A percentile compares a stretch with the other conserved stretches of the same genome.
phyloP scores from a whole-genome alignment of 2,113 vertebrate genomes.

The Corythornis vintsioides region DNA sequence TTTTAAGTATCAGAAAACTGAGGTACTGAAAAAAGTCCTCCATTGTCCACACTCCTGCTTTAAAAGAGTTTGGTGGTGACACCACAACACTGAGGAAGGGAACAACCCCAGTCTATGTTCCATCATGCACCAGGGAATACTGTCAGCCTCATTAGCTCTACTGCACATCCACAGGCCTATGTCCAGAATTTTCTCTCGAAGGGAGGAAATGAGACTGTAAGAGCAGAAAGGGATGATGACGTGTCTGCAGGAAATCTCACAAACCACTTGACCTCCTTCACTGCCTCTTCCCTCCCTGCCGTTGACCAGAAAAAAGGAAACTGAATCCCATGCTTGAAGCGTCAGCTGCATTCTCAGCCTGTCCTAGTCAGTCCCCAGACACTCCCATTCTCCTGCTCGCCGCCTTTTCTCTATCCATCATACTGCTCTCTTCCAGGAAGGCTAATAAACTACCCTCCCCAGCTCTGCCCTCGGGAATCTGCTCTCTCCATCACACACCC shows the following conservation, averaged over 20 bases:
- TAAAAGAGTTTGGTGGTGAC: not conserved
- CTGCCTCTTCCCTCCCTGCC: not conserved
- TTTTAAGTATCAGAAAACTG: not conserved
- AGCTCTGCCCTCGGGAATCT: not conserved
- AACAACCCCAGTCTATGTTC: not conserved
- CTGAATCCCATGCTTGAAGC: not conserved
- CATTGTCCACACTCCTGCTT: not conserved
- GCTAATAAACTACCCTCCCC: not conserved
- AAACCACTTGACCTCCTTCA: not conserved
- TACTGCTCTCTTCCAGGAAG: not conserved
- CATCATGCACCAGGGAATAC: not conserved
- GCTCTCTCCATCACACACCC: not conserved
- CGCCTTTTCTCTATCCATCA: not conserved
- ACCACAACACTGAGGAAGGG: not conserved
- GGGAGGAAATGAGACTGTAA: not conserved
- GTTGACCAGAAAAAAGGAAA: not conserved
- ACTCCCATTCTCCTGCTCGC: not conserved
- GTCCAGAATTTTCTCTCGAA: not conserved
- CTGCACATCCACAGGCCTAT: not conserved
- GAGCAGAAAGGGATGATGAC: slow-evolving; percentile 12
- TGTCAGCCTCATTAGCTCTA: accelerated
- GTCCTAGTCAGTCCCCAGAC: not conserved
- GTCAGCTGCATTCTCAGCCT: not conserved
- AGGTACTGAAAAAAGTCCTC: not conserved
- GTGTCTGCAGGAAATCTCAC: not conserved